Base-by-base conservation (phyloP, 2,113 vertebrate genomes). In the Sapajus apella region DNA sequence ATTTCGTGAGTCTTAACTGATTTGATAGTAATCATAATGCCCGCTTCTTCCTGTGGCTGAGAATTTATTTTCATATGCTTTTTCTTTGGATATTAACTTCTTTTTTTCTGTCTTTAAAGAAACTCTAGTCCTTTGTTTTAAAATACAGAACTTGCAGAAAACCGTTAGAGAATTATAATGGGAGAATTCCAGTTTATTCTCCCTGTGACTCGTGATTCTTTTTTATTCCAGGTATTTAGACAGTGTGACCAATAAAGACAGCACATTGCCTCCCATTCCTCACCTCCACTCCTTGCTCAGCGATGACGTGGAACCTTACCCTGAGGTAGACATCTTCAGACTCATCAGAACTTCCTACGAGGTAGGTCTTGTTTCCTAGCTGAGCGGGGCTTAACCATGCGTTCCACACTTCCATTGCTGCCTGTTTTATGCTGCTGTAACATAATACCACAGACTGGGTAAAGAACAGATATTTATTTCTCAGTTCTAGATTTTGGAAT, bases 181-280 rank as follows among this genome's bases (percentile, higher is more conserved):
- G 27, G 87, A 56, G 40, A 35, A 5, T 40, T 21, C 56, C 43
- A 3, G 17, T 6, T 43, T 7, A 16, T 0, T 14, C 82, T 93
- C 87, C 66, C 84, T 0, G 64, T 96, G 1, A 72, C 35, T n/a
- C 18, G 6, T 0, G 52, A 10, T 32, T 40, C 23, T 0, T 35
- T 95, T 64, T 91, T 61, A 35, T 79, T 0, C 10, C 64, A 99
- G 99, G 95, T 99, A 99, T 81, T 98, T 99, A 98, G 99, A 99
- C 98, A 99, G 99, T 0, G 99, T 99, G 97, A 99, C 99, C 93
- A 99, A 99, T 96, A 99, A 99, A 95, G 99, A 99, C 98, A 99
- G 99, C 98, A 99, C 99, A 1, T 98, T 99, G 90, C 99, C 99
- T 18, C 99, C 99, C 91, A 99, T 99, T 97, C 99, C 99, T 87